Evolutionary conservation across 2,113 vertebrate genomes (phyloP).

Genomic region (Noctilio leporinus): DNA sequence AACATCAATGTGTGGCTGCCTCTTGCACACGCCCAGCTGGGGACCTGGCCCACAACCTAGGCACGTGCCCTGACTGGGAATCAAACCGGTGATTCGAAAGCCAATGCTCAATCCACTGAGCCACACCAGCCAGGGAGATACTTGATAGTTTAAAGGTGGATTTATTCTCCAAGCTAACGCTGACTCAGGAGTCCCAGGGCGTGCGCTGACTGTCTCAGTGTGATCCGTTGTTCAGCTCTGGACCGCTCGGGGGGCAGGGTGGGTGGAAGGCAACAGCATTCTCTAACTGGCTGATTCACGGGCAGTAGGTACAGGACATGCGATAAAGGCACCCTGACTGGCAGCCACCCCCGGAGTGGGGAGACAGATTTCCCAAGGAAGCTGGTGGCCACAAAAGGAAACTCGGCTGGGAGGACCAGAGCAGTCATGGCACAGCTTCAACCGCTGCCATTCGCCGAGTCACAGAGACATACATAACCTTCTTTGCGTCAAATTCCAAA

Average conservation of each 20-base stretch:
- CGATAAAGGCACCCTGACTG: not conserved
- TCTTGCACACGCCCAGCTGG: no score
- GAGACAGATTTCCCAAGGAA: not conserved
- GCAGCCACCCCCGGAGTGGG: not conserved
- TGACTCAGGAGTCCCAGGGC: not conserved
- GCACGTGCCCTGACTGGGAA: no score
- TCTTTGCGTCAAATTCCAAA: not conserved
- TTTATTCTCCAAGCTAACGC: not conserved
- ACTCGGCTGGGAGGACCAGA: not conserved
- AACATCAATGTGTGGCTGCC: no score
- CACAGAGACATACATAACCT: not conserved
- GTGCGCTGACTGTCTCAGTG: not conserved
- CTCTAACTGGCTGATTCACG: not conserved
- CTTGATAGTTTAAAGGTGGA: not conserved
- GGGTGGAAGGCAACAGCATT: not conserved
- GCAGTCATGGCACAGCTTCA: not conserved
- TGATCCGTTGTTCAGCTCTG: not conserved
- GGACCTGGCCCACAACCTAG: no score
- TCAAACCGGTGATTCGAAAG: no score
- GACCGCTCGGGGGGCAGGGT: not conserved
- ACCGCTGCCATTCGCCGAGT: fast-evolving
- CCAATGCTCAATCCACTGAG: no score
- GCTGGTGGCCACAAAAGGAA: not conserved
- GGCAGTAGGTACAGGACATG: not conserved
- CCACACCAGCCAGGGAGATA: no score